A percentile compares a stretch with the other conserved stretches of the same genome.
Evolutionary conservation across 2,797 vertebrate species (phyloP).

Genomic region (Paedocypris micromegethes): DNA sequence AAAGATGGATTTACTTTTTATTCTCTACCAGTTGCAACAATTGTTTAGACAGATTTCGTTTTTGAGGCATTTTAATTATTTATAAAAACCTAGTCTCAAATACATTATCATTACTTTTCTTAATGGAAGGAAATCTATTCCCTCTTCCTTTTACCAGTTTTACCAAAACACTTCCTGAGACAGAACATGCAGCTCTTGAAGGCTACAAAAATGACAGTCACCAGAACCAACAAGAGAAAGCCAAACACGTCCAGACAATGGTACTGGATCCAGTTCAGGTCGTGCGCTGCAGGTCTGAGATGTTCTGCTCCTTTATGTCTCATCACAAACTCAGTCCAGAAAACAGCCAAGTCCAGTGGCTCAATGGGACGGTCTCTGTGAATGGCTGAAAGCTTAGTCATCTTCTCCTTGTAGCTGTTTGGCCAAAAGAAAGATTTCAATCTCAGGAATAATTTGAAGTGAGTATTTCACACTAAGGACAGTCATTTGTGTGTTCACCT

Average conservation of each 20-base stretch:
- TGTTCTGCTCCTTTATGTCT: constrained; percentile 84
- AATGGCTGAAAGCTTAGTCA: constrained; percentile 71
- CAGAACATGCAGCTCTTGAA: constrained; percentile 74
- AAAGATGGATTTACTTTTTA: too few species aligned
- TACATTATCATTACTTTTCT: background rate
- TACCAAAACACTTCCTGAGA: constrained; percentile 66
- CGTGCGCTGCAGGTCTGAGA: constrained; percentile 77
- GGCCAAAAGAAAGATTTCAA: background rate
- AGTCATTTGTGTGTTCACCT: constrained; percentile 60
- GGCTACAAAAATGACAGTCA: constrained; percentile 61
- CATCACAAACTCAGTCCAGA: constrained; percentile 95
- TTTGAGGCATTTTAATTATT: too few species aligned
- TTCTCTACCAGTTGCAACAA: too few species aligned
- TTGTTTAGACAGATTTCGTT: too few species aligned
- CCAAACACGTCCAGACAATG: constrained; percentile 82
- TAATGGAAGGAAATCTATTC: constrained; percentile 48
- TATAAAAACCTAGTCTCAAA: background rate
- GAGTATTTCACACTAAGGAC: too few species aligned
- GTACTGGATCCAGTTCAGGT: constrained; percentile 92
- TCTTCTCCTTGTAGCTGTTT: constrained; percentile 84
- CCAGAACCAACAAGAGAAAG: constrained; percentile 63
- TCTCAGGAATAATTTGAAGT: too few species aligned
- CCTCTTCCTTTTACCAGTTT: constrained; percentile 58
- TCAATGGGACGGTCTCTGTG: constrained; percentile 82
- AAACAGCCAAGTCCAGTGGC: constrained; percentile 81